A percentile compares a stretch with the other conserved stretches of the same genome.
Evolutionary conservation across 2,888 invertebrate species (phyloP).

Genomic region (Pandemis corylana): DNA sequence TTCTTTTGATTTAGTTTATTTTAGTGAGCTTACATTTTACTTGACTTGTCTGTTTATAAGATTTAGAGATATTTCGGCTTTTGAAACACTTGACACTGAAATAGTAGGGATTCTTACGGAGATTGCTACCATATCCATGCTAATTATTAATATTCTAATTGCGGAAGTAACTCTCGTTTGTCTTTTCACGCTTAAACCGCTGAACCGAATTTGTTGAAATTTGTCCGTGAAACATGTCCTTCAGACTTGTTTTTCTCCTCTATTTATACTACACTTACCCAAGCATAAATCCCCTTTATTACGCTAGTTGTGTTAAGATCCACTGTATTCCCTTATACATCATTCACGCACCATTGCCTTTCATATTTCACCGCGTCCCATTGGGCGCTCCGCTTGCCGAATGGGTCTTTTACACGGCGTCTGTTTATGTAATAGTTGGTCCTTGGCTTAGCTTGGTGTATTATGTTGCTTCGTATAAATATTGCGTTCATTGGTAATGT

Average conservation of each 20-base stretch:
- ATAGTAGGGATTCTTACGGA: no score
- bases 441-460: conserved; percentile 1
- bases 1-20: not conserved
- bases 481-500: not conserved
- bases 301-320: conserved; percentile 18
- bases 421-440: not conserved
- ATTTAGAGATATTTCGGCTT: no score
- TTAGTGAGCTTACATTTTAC: not conserved
- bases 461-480: not conserved
- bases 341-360: conserved; percentile 21
- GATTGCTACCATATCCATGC: no score
- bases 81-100: no score
- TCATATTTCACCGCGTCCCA: conserved; percentile 31
- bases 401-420: not conserved
- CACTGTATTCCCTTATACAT: conserved; percentile 18
- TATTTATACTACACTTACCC: conserved; percentile 5
- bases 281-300: conserved; percentile 3
- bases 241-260: not conserved
- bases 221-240: not conserved
- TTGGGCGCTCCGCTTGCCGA: conserved; percentile 9
- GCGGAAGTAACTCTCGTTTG: no score
- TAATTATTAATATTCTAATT: no score
- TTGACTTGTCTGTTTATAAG: no score
- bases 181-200: no score
- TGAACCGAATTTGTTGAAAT: no score